Evolutionary conservation across 1,140 invertebrate genomes (phyloP), one percentile per base, ranked within the genome.

Genomic region (Drosophila albomicans): DNA sequence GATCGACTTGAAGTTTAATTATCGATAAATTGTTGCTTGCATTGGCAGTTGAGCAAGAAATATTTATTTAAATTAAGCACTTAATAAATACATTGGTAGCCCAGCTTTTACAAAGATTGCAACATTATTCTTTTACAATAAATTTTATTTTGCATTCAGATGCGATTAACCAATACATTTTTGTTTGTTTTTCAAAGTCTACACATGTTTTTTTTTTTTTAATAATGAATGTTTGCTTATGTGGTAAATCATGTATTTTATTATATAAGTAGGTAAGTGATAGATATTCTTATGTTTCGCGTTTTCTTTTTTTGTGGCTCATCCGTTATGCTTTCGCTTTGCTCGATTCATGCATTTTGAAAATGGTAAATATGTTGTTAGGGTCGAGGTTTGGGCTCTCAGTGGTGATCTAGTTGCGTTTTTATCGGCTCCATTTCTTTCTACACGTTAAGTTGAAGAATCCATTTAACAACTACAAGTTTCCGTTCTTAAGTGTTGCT

Each of bases 401-500:
- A 56, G 16, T 45, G 35, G 46, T 49, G 20, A 45, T 61, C 48
- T 32, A 25, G 61, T 41, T 43, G 35, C 48, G 7, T 10, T 7
- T 35, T 52, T 28, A 32, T 38, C 38, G 45, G 38, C 67, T 70
- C 56, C 70, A 67, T 8, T 54, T 59, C 51, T 46, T 54, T 59
- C 51, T 54, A 43, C 51, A 35, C 20, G 15, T 38, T 38, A 65
- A 48, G 7, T 8, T 8, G 7, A 32, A 32, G 32, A 10, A 41
- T 30, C 13, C 8, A 30, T 15, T 41, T 35, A 35, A 90, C 35
- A 38, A 38, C 90, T 91, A 91, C 78, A 87, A 81, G 51, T 91
- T 91, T 75, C 90, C 89, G 58, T 91, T 91, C 72, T 91, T 91
- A 72, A 91, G 78, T 91, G 82, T 86, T 74, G 82, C 90, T 91